Percentiles rank a stretch among this genome's conserved stretches.
Conservation (phyloP, 2,113 vertebrate genomes). For the Rhinolophus sinicus region DNA sequence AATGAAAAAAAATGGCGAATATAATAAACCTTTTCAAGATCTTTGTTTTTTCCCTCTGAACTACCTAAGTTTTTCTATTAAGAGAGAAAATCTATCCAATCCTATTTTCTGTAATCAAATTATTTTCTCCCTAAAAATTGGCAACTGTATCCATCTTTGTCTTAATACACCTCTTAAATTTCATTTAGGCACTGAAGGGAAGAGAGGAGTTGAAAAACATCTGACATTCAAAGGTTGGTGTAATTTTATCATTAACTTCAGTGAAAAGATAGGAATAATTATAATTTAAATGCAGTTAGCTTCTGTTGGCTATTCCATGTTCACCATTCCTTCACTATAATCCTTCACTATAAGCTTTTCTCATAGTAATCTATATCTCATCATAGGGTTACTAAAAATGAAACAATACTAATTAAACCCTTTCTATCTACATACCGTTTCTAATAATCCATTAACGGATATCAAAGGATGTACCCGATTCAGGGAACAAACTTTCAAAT, state of each 20-base stretch:
- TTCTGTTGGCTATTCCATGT: background rate
- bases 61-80: background rate
- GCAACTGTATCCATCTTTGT: background rate
- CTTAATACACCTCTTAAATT: background rate
- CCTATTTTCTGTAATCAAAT: conserved; percentile 47
- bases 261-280: background rate
- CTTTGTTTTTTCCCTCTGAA: background rate
- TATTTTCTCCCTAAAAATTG: conserved; percentile 37
- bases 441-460: background rate
- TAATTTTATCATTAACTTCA: background rate
- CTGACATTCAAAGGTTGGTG: background rate
- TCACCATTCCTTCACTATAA: background rate
- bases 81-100: conserved; percentile 18
- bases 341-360: background rate
- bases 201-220: background rate
- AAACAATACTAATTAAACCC: background rate
- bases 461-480: background rate
- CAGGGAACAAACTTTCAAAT: conserved; percentile 7
- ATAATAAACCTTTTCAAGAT: conserved; percentile 12
- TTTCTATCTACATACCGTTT: background rate
- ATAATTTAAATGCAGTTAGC: background rate
- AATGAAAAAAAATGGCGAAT: background rate
- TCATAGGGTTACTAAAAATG: background rate
- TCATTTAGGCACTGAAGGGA: background rate
- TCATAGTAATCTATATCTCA: background rate